These are phyloP conservation scores for Aleiodes leptofemur DNA, from an alignment of 2,888 invertebrate genomes.

Conservation along the genomic window DNA sequence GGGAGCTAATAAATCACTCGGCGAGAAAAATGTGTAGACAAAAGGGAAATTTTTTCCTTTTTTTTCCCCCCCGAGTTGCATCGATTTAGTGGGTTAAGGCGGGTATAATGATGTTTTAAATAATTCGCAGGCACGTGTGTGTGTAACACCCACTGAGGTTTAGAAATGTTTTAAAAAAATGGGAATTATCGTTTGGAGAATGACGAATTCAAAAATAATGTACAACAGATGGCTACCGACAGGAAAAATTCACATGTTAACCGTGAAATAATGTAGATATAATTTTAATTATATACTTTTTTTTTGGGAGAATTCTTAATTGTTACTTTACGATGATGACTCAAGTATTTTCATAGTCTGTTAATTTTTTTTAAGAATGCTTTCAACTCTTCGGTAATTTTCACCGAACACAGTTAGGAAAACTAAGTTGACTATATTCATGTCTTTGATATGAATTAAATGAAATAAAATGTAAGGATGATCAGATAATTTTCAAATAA, in stretches of 20 bases:
- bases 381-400: neutral
- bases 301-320: constrained; percentile 10
- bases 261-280: constrained; percentile 28
- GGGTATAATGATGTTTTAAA: constrained; percentile 21
- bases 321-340: constrained; percentile 1
- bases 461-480: too few relatives aligned
- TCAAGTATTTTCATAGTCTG: neutral
- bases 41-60: constrained; percentile 64
- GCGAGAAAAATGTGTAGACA: constrained; percentile 60
- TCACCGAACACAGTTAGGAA: neutral
- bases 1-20: constrained; percentile 67
- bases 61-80: constrained; percentile 52
- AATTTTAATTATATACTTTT: constrained; percentile 39
- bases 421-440: constrained; percentile 8
- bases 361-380: neutral
- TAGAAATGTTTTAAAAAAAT: neutral
- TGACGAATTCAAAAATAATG: constrained; percentile 37
- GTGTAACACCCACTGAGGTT: constrained; percentile 26
- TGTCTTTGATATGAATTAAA: too few relatives aligned
- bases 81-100: constrained; percentile 60
- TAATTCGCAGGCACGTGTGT: constrained; percentile 50
- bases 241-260: constrained; percentile 17
- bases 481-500: too few relatives aligned
- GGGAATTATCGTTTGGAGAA: constrained; percentile 32
- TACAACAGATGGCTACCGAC: constrained; percentile 41